Base-by-base conservation (phyloP, 2,113 vertebrate species). In the Pelmatolapia mariae region DNA sequence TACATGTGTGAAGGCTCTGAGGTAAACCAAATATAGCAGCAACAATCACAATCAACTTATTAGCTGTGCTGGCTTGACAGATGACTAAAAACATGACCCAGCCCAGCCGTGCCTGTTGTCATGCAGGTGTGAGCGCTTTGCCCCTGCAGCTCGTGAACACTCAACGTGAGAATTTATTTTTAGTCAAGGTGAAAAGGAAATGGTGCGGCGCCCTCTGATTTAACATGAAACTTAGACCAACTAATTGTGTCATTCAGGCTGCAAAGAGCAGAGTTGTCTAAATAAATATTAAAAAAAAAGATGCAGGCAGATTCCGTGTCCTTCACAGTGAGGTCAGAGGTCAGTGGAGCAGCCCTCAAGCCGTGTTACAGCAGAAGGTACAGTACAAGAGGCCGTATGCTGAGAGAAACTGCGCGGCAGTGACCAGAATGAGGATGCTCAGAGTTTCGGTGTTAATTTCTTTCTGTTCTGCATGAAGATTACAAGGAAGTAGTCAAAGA, bases 161-260 rank as follows among this genome's bases (percentile, higher is more conserved):
- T 81, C 84, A 38, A 57, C 31, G 29, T 11, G 24, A 73, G 66
- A 33, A 33, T 10, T 76, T 85, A 89, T 88, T 90, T 89, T 85
- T 87, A 90, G 85, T 54, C 7, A 33, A 85, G 83, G 84, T 63
- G 83, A 68, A 90, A 80, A 38, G 89, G 87, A 89, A 94, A 83
- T n/a, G 54, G 54, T 24, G 36, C 3, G 5, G 76, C 45, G 63
- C 38, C 76, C 53, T 87, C 63, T 76, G 26, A 90, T 76, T 86
- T 57, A 61, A 56, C 29, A 59, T 2, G 80, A 91, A 93, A 91
- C 89, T 4, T 71, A 93, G 54, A 92, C 63, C 26, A 78, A 43
- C 56, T 59, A 38, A 54, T 79, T 31, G 26, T 81, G 81, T 85
- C 63, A 82, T 56, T 47, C 40, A 45, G n/a, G 22, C 78, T 54